Base-by-base conservation (phyloP, 2,797 vertebrate species). In the Tenualosa ilisha region DNA sequence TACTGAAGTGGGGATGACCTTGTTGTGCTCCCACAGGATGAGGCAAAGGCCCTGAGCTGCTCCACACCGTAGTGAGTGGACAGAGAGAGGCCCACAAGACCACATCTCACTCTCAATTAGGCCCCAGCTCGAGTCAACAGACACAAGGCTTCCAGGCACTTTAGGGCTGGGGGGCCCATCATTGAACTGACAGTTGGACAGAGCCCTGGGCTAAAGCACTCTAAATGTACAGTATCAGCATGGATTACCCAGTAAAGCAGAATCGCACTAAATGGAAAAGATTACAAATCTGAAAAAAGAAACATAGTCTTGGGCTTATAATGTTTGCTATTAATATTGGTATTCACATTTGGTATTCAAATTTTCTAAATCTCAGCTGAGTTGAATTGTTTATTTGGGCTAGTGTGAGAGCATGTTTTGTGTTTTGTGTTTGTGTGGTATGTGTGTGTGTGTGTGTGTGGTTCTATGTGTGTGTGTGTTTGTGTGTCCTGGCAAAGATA, bases 381-480 rank as follows among this genome's bases (percentile, higher is more conserved):
- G 37, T 17, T 43, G 24, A 24, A 65, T 65, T 59, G 56, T 59
- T 59, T 59, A 59, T 59, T 59, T 59, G 56, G 56, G 56, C 22
- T 24, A 8, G 17, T 56, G 54, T 56, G 54, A 59, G 54, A 56
- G 54, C 17, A 56, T 56, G 54, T 53, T 13, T 53, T 50, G n/a
- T n/a, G n/a, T n/a, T n/a, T n/a, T 31, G 46, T 46, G 46, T 54
- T 54, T 13, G 51, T 54, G 12, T 12, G 1, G 31, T 31, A 31
- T 17, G 51, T 54, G 51, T 54, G 12, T 54, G 51, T 54, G 51
- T 54, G 12, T 85, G 59, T 43, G 9, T 81, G 75, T 87, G 17
- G 83, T 81, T 90, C 12, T 85, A 20, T 59, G 89, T 89, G 88
- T 88, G 92, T 91, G 87, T 88, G 81, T 83, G 85, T 82, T 87